phyloP scores from a whole-genome alignment of 2,113 vertebrate species.

The Dinomys branickii region DNA sequence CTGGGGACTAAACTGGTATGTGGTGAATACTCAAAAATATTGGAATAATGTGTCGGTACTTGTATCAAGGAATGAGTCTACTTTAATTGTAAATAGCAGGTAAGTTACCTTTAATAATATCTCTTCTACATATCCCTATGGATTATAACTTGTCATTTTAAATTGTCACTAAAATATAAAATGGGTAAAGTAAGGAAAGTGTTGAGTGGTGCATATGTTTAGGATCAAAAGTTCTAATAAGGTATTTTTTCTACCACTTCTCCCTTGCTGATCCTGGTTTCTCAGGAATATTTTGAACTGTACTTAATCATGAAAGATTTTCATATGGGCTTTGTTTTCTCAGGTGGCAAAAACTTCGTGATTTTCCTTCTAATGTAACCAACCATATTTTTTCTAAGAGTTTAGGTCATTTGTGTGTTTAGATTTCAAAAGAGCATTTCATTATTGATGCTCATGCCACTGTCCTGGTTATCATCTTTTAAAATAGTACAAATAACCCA shows the following conservation, averaged over 20 bases:
- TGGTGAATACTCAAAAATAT: neutral
- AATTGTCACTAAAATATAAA: neutral
- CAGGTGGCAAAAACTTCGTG: neutral
- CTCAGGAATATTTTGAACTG: neutral
- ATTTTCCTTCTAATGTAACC: neutral
- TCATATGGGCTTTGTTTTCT: neutral
- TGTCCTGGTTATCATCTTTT: neutral
- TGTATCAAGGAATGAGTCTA: neutral
- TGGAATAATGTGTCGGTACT: neutral
- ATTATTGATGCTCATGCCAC: neutral
- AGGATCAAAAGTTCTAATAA: neutral
- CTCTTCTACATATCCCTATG: neutral
- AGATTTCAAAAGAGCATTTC: neutral
- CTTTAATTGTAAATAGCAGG: neutral
- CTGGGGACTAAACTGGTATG: neutral
- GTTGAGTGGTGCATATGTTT: neutral
- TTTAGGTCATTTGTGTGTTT: neutral
- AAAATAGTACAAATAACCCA: neutral
- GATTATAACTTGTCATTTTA: neutral
- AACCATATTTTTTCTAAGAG: neutral
- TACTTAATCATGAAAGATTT: neutral
- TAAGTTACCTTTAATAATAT: neutral
- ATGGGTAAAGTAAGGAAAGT: neutral
- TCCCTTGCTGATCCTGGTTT: neutral
- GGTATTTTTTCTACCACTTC: neutral